Base-by-base conservation (phyloP, 2,797 vertebrate genomes). In the Sylvia borin region DNA sequence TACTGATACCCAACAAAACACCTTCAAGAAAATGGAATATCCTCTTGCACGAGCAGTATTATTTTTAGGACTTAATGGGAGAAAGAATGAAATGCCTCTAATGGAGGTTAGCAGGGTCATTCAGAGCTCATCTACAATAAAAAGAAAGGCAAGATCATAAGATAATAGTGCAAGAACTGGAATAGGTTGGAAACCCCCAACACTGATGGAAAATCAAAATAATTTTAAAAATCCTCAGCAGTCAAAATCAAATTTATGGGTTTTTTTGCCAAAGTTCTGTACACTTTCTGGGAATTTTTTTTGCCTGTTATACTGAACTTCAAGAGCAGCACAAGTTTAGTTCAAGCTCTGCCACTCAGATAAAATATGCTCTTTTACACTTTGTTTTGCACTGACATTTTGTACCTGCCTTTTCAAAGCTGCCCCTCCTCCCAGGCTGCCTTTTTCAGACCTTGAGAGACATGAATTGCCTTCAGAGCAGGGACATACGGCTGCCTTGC, bases 141-240 rank as follows among this genome's bases (percentile, higher is more conserved):
- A 64, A 72, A 32, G 7, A 61, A 75, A 61, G 20, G 42, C n/a
- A 65, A 61, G 34, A 31, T 24, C 42, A 18, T 10, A 16, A 53
- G 7, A 80, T 11, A 43, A 2, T 8, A 45, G 9, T 38, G 21
- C 34, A 82, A 73, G 50, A 64, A 36, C 9, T 38, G 24, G 32
- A 57, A 27, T 2, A 21, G 12, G 1, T 34, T 43, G n/a, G 42
- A 85, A 71, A 13, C 0, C 1, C 24, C 16, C 14, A 47, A 29
- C 7, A 36, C 0, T 61, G 61, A 47, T 16, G 21, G 50, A 64
- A 83, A 91, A 82, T 9, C 7, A n/a, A 85, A 95, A 26, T 34
- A 74, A 66, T 24, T 78, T 1, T 0, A 13, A 53, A 60, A 79
- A 26, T 1, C 0, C 0, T 0, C 12, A 43, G 14, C 13, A 67